These are phyloP conservation scores for Torymus auratus DNA, from an alignment of 2,888 invertebrate species.

Conservation along the genomic window DNA sequence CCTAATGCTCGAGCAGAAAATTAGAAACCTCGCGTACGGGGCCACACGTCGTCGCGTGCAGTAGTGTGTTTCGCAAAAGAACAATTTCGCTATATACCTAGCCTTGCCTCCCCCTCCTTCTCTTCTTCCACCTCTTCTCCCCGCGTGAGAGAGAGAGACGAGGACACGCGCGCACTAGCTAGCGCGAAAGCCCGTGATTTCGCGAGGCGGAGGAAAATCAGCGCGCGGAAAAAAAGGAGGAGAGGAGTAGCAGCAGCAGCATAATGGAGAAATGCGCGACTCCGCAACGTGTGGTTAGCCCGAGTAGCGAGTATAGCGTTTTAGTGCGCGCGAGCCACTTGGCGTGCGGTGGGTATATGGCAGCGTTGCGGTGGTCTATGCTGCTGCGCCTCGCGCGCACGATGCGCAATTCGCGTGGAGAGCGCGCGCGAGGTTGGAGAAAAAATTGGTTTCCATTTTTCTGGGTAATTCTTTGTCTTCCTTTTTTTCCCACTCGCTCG, in stretches of 20 bases:
- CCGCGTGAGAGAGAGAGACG: background rate
- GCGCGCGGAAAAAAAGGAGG: conserved; percentile 42
- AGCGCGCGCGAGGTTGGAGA: no score
- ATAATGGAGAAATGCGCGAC: conserved; percentile 28
- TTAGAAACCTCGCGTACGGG: conserved; percentile 25
- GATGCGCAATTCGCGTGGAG: background rate
- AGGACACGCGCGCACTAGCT: conserved; percentile 4
- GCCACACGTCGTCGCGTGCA: conserved; percentile 2
- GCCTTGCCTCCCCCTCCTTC: background rate
- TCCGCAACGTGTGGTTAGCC: conserved; percentile 40
- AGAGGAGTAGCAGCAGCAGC: background rate
- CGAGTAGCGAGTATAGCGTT: background rate
- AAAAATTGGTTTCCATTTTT: no score
- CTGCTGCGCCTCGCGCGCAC: background rate
- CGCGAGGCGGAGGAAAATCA: conserved; percentile 39
- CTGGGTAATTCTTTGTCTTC: no score
- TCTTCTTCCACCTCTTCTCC: background rate
- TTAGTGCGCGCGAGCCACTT: background rate
- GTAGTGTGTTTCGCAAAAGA: conserved; percentile 32
- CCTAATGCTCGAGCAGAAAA: background rate
- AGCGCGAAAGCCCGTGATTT: conserved; percentile 53
- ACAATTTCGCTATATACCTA: conserved; percentile 31
- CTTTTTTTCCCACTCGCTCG: no score
- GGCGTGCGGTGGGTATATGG: background rate
- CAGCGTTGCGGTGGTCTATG: background rate